phyloP scores from a whole-genome alignment of 2,888 invertebrate species.

The Ormyrus thymus region DNA sequence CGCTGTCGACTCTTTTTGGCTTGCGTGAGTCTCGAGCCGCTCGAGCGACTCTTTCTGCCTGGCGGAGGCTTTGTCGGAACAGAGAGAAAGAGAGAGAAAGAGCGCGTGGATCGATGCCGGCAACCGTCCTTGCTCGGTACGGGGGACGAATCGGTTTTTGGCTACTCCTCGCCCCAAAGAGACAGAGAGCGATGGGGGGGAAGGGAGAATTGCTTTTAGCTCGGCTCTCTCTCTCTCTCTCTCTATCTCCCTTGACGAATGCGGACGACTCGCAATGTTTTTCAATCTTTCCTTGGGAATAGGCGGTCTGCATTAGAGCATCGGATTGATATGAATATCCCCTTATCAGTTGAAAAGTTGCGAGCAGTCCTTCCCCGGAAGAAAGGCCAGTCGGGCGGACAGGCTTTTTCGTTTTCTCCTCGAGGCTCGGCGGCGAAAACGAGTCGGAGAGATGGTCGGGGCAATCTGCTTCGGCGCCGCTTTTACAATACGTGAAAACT shows the following conservation, averaged over 20 bases:
- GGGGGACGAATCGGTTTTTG: slow-evolving; percentile 55
- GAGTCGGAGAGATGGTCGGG: slow-evolving; percentile 10
- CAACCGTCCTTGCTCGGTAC: slow-evolving; percentile 51
- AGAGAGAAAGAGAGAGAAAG: slow-evolving; percentile 56
- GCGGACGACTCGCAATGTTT: not conserved
- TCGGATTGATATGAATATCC: too few species aligned
- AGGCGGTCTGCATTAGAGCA: too few species aligned
- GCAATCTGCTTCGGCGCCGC: slow-evolving; percentile 24
- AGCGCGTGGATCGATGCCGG: slow-evolving; percentile 57
- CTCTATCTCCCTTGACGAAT: slow-evolving; percentile 13
- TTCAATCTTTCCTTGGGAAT: too few species aligned
- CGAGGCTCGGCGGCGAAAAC: not conserved
- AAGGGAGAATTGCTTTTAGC: slow-evolving; percentile 40
- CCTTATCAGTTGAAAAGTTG: too few species aligned
- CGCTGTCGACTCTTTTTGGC: slow-evolving; percentile 32
- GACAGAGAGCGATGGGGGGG: slow-evolving; percentile 22
- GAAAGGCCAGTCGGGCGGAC: too few species aligned
- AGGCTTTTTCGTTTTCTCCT: too few species aligned
- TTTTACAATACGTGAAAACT: not conserved
- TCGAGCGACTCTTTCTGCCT: slow-evolving; percentile 43
- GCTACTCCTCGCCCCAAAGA: slow-evolving; percentile 43
- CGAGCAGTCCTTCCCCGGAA: too few species aligned
- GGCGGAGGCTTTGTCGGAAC: slow-evolving; percentile 52
- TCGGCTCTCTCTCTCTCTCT: slow-evolving; percentile 28
- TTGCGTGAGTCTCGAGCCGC: slow-evolving; percentile 42